phyloP scores from a whole-genome alignment of 2,113 vertebrate species.

The Pleuronectes platessa region DNA sequence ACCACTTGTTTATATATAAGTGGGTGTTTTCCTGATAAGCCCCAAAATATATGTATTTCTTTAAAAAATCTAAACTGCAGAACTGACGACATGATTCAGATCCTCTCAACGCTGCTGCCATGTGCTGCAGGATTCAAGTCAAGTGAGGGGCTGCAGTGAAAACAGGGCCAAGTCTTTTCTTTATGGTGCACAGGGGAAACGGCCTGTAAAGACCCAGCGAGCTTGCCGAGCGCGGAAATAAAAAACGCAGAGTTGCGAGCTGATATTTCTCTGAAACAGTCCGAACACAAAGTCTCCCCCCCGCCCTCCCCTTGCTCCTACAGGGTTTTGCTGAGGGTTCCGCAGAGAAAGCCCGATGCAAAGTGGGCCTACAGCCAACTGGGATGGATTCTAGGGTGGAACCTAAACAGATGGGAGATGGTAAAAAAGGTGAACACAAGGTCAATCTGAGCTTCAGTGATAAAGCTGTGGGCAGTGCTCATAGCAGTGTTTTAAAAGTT shows the following conservation, averaged over 20 bases:
- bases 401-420: constrained; percentile 83
- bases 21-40: not conserved
- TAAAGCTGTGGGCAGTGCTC: constrained; percentile 82
- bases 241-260: constrained; percentile 42
- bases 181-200: constrained; percentile 24
- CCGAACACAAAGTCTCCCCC: constrained; percentile 39
- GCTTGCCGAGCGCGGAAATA: constrained; percentile 23
- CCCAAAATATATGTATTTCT: not conserved
- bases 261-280: constrained; percentile 55
- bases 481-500: constrained; percentile 84
- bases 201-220: constrained; percentile 30
- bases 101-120: not conserved
- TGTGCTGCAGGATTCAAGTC: constrained; percentile 10
- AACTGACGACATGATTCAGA: not conserved
- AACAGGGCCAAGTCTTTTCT: constrained; percentile 17
- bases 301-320: constrained; percentile 18
- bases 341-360: constrained; percentile 71
- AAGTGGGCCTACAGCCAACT: constrained; percentile 79
- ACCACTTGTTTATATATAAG: not conserved
- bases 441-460: constrained; percentile 77
- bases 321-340: constrained; percentile 71
- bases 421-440: constrained; percentile 74
- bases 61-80: not conserved
- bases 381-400: constrained; percentile 76
- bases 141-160: constrained; percentile 22